Conservation (phyloP, 2,888 invertebrate species). For the Hypselothyrea guttata region DNA sequence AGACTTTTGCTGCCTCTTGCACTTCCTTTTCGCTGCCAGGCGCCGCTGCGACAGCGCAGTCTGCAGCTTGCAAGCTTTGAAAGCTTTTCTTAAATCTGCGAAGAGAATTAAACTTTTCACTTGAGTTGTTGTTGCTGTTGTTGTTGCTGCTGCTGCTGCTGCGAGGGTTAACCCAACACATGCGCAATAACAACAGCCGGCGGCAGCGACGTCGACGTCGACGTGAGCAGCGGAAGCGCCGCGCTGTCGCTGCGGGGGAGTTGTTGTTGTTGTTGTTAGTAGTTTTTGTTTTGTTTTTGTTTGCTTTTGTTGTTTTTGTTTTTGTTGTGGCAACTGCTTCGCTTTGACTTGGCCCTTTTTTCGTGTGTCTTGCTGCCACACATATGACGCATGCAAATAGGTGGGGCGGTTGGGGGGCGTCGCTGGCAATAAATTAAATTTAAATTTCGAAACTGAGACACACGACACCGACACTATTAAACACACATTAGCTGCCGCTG, state of each 20-base stretch:
- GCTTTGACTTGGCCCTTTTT: constrained; percentile 35
- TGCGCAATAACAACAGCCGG: constrained; percentile 60
- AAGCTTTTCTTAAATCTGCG: constrained; percentile 15
- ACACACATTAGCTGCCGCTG: constrained; percentile 53
- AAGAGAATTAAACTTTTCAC: constrained; percentile 16
- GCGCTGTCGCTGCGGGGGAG: constrained; percentile 28
- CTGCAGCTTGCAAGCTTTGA: constrained; percentile 24
- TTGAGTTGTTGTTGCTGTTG: constrained; percentile 14
- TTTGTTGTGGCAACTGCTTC: constrained; percentile 44
- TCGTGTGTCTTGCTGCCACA: constrained; percentile 19
- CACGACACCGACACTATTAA: constrained; percentile 52
- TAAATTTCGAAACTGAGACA: constrained; percentile 50
- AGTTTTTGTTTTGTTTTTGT: constrained; percentile 26
- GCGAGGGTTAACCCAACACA: constrained; percentile 55
- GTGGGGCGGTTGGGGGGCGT: constrained; percentile 2
- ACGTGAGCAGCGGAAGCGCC: constrained; percentile 50
- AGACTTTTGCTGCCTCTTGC: constrained; percentile 13
- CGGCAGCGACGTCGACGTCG: constrained; percentile 36
- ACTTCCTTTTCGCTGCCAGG: constrained; percentile 10
- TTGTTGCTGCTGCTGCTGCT: constrained; percentile 5
- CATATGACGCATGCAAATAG: constrained; percentile 62
- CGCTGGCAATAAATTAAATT: constrained; percentile 47
- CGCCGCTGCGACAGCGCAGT: constrained; percentile 1
- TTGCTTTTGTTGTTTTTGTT: constrained; percentile 39
- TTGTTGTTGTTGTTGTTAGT: constrained; percentile 14